phyloP scores from a whole-genome alignment of 2,888 invertebrate genomes.

The Callyntrura sp. region DNA sequence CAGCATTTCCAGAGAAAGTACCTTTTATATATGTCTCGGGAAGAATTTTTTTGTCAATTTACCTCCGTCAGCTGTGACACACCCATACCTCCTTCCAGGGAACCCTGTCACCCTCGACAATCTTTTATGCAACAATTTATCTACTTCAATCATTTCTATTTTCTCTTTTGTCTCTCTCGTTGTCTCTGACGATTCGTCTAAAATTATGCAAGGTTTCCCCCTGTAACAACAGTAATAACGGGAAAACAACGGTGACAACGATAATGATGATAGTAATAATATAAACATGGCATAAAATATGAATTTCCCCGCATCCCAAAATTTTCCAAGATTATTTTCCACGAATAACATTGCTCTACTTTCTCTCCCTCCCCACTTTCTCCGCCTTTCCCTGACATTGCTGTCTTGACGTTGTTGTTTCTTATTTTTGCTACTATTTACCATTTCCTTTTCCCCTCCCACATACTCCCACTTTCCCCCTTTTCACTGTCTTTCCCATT shows the following conservation, averaged over 20 bases:
- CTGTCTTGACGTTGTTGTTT: slow-evolving; percentile 1
- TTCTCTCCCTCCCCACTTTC: neutral
- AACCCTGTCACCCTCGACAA: slow-evolving; percentile 69
- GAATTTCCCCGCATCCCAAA: neutral
- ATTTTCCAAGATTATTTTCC: neutral
- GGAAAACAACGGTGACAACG: too few species aligned
- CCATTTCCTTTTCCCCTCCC: neutral
- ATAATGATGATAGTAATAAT: neutral
- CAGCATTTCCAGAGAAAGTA: too few species aligned
- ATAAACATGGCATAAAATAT: neutral
- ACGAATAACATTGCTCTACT: too few species aligned
- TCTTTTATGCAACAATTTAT: slow-evolving; percentile 72
- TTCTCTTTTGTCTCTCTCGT: neutral
- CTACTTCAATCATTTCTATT: slow-evolving; percentile 63
- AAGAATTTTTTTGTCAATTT: slow-evolving; percentile 69
- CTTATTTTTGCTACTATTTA: too few species aligned
- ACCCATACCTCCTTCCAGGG: slow-evolving; percentile 8
- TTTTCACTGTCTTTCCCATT: neutral
- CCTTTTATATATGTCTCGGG: neutral
- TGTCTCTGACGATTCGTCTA: neutral
- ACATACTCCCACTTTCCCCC: neutral
- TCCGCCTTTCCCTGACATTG: neutral
- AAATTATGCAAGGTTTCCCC: neutral
- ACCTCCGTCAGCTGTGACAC: slow-evolving; percentile 61
- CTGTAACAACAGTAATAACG: neutral